phyloP scores from a whole-genome alignment of 2,113 vertebrate species.

The Saimiri boliviensis region DNA sequence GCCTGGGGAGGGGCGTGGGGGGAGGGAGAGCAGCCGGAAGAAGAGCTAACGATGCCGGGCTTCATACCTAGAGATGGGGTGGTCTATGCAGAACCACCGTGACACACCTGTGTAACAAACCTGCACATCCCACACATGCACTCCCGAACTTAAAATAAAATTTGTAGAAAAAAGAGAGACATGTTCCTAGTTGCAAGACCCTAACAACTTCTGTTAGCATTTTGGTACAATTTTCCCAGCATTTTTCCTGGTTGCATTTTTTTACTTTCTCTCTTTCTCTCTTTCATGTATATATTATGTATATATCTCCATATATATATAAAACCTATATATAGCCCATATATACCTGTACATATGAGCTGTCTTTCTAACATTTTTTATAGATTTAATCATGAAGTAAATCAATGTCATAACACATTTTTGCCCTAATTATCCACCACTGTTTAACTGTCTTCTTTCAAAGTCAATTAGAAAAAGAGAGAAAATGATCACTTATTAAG shows the following conservation, averaged over 20 bases:
- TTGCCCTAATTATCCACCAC: background rate
- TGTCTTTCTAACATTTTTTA: background rate
- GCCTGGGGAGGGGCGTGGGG: too few relatives aligned
- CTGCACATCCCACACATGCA: too few relatives aligned
- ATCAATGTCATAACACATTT: background rate
- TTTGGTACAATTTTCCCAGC: background rate
- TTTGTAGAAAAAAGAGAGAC: background rate
- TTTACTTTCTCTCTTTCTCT: too few relatives aligned
- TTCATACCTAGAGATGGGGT: too few relatives aligned
- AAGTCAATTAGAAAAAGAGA: background rate
- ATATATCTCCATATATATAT: background rate
- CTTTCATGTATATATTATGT: too few relatives aligned
- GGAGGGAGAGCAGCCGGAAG: too few relatives aligned
- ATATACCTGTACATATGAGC: too few relatives aligned
- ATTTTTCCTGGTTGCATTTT: background rate
- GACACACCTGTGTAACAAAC: too few relatives aligned
- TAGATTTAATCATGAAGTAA: background rate
- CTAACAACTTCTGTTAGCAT: background rate
- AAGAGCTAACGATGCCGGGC: too few relatives aligned
- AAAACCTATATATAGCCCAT: too few relatives aligned
- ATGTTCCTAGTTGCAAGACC: accelerated
- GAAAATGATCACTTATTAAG: constrained; percentile 18
- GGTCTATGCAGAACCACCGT: too few relatives aligned
- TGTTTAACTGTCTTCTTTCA: background rate
- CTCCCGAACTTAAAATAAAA: too few relatives aligned